These are phyloP conservation scores for Acomys russatus DNA, from an alignment of 2,797 vertebrate species.

Conservation along the genomic window DNA sequence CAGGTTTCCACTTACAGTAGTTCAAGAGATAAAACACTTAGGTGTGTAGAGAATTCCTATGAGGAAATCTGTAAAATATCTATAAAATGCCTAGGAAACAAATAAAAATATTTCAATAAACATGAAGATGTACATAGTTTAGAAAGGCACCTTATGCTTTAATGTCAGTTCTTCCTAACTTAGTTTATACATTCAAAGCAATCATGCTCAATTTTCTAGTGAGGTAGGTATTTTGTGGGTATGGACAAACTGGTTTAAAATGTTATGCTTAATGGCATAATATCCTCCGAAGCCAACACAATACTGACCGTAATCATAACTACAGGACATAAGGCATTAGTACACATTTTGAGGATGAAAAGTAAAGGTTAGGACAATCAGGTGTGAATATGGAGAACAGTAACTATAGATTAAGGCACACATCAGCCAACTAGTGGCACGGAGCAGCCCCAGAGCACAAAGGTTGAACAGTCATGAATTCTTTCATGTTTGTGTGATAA, in stretches of 20 bases:
- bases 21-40: not conserved
- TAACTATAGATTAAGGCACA: not conserved
- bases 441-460: not conserved
- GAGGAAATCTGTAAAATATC: conserved; percentile 12
- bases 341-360: not conserved
- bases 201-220: not conserved
- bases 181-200: not conserved
- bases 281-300: not conserved
- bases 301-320: not conserved
- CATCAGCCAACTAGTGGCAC: not conserved
- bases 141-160: not conserved
- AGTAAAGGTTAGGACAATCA: not conserved
- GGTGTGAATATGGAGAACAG: not conserved
- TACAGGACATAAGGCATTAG: not conserved
- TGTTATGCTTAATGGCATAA: not conserved
- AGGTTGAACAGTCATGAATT: not conserved
- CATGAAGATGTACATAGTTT: not conserved
- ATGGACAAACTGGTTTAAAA: not conserved
- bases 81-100: not conserved
- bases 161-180: not conserved
- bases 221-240: not conserved
- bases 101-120: too few species aligned
- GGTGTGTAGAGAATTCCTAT: not conserved
- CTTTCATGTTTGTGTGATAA: not conserved
- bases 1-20: not conserved